Evolutionary conservation across 2,888 invertebrate species (phyloP).

Genomic region (Synergus umbraculus): DNA sequence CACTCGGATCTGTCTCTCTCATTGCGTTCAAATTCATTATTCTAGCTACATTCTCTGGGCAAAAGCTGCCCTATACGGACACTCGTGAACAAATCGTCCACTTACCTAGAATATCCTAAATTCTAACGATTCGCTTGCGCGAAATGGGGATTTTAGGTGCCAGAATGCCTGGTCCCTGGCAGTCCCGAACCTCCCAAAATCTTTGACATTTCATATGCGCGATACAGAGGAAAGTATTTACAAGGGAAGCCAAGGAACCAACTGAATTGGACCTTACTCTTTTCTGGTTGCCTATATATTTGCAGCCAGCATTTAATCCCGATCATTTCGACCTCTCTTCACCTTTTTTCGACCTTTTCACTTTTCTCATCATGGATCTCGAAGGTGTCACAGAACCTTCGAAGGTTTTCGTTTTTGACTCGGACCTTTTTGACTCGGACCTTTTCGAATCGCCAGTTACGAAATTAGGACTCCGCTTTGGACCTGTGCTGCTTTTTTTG

Average conservation of each 20-base stretch:
- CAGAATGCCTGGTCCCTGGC: slow-evolving; percentile 39
- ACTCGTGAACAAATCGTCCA: slow-evolving; percentile 53
- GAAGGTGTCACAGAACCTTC: not conserved
- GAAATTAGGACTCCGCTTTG: not conserved
- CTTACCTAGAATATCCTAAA: slow-evolving; percentile 57
- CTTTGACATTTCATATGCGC: slow-evolving; percentile 34
- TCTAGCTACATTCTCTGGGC: slow-evolving; percentile 57
- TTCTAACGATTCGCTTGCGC: slow-evolving; percentile 55
- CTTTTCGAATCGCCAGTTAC: slow-evolving; percentile 3
- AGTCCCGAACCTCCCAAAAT: slow-evolving; percentile 32
- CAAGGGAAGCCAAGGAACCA: slow-evolving; percentile 40
- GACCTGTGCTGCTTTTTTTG: slow-evolving; percentile 9
- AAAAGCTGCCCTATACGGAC: slow-evolving; percentile 50
- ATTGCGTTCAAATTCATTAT: slow-evolving; percentile 57
- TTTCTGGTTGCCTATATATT: slow-evolving; percentile 16
- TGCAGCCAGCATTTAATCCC: slow-evolving; percentile 25
- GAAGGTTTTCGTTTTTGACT: not conserved
- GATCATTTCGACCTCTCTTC: slow-evolving; percentile 13
- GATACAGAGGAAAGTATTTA: slow-evolving; percentile 39
- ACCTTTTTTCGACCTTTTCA: not conserved
- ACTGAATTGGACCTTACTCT: slow-evolving; percentile 19
- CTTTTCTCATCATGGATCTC: not conserved
- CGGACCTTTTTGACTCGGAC: slow-evolving; percentile 19
- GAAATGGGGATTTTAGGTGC: slow-evolving; percentile 46
- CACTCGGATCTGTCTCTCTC: slow-evolving; percentile 23